These are phyloP conservation scores for Aphrophora alni DNA, from an alignment of 2,888 invertebrate species.

Conservation along the genomic window DNA sequence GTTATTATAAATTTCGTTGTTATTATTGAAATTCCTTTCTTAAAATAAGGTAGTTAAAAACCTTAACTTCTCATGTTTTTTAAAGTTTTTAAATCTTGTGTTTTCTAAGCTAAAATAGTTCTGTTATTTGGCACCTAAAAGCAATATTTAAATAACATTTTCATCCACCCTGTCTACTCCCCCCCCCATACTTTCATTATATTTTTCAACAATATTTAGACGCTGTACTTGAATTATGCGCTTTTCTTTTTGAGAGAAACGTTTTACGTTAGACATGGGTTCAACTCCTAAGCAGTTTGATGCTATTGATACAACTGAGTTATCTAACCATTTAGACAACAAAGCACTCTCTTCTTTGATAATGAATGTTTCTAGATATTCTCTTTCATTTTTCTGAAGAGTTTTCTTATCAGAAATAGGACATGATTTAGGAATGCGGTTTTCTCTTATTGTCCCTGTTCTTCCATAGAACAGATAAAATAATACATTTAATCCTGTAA, in stretches of 20 bases:
- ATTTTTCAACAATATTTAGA: background rate
- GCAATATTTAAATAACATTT: no score
- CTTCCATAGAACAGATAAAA: slow-evolving; percentile 46
- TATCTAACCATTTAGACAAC: background rate
- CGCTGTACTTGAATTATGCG: background rate
- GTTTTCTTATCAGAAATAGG: background rate
- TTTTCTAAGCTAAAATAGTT: no score
- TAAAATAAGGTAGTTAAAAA: no score
- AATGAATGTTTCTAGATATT: background rate
- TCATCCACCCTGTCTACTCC: slow-evolving; percentile 47
- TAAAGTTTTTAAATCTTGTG: no score
- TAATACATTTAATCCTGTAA: slow-evolving; percentile 47
- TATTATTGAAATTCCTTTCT: no score
- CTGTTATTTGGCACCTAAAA: no score
- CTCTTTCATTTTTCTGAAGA: slow-evolving; percentile 15
- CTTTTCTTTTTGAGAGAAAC: background rate
- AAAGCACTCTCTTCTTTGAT: no score
- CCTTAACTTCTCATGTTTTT: no score
- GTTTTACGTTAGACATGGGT: background rate
- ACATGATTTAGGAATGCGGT: slow-evolving; percentile 48
- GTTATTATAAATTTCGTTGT: no score
- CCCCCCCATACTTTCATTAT: slow-evolving; percentile 44
- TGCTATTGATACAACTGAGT: background rate
- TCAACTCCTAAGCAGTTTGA: background rate
- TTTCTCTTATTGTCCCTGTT: slow-evolving; percentile 49